phyloP scores from a whole-genome alignment of 92 coral and sea anemone species.

The Actinostola sp. region DNA sequence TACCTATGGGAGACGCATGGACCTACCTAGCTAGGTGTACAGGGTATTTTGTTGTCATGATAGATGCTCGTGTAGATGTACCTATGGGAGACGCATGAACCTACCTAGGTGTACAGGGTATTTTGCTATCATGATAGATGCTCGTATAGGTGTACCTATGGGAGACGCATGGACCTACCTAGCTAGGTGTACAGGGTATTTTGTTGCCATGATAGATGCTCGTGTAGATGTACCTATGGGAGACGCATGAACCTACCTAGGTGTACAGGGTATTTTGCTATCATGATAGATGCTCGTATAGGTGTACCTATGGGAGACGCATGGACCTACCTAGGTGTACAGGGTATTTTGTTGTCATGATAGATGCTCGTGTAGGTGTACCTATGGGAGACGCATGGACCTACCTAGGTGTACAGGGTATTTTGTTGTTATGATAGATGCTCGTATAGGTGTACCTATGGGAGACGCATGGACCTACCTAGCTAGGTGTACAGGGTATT shows the following conservation, averaged over 20 bases:
- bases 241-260: too few species aligned
- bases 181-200: slow-evolving; percentile 83
- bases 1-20: background rate
- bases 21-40: too few species aligned
- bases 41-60: background rate
- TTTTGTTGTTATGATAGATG: background rate
- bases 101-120: background rate
- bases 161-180: slow-evolving; percentile 44
- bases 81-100: too few species aligned
- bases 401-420: too few species aligned
- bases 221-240: slow-evolving; percentile 90
- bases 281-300: background rate
- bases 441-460: background rate
- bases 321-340: slow-evolving; percentile 76
- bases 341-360: slow-evolving; percentile 89
- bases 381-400: slow-evolving; percentile 84
- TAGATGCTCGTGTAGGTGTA: slow-evolving; percentile 87
- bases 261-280: too few species aligned
- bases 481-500: slow-evolving; percentile 83
- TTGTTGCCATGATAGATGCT: slow-evolving; percentile 87
- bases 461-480: slow-evolving; percentile 44
- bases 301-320: background rate
- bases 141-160: background rate
- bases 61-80: too few species aligned
- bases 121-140: background rate